Base-by-base conservation (phyloP, 2,113 vertebrate species). In the Pholis gunnellus region DNA sequence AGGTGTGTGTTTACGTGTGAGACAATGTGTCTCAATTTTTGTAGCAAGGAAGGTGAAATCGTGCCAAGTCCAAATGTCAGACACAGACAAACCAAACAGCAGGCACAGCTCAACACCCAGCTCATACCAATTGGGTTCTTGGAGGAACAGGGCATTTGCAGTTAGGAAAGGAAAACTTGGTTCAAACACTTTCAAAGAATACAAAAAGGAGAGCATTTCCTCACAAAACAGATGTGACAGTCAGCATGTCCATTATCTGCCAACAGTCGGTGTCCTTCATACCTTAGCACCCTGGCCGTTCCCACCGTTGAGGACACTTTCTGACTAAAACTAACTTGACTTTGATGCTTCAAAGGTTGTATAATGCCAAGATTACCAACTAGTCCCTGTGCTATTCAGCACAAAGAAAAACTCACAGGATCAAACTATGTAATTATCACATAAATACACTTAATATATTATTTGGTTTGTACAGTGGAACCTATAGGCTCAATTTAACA, bases 21-120 rank as follows among this genome's bases (percentile, higher is more conserved):
- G 27, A 67, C 11, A 71, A 9, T 61, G 71, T 52, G 27, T 60
- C 48, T 77, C 9, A 36, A 15, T 54, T 48, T 68, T 42, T 64
- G 14, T 7, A 36, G 50, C 44, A 59, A 76, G 25, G 40, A 71
- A 38, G 36, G 77, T 77, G 34, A 65, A 80, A 81, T 66, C 31
- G 75, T 25, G 31, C 22, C 22, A 72, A 44, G 56, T 27, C 56
- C 42, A 83, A 83, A 57, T 73, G 65, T 78, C 68, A 80, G 15
- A 52, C 15, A 64, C 2, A 40, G 25, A 76, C 9, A 54, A 73
- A 29, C 6, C 11, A 44, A 75, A 59, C 9, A 72, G 2, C 22
- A 63, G 25, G 6, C 5, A 61, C 10, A 65, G 4, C 29, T 25
- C 20, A 29, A 46, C 27, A 65, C 1, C 25, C 46, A 48, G 29